phyloP scores from a whole-genome alignment of 2,113 vertebrate genomes.

The Microcebus griseorufus region DNA sequence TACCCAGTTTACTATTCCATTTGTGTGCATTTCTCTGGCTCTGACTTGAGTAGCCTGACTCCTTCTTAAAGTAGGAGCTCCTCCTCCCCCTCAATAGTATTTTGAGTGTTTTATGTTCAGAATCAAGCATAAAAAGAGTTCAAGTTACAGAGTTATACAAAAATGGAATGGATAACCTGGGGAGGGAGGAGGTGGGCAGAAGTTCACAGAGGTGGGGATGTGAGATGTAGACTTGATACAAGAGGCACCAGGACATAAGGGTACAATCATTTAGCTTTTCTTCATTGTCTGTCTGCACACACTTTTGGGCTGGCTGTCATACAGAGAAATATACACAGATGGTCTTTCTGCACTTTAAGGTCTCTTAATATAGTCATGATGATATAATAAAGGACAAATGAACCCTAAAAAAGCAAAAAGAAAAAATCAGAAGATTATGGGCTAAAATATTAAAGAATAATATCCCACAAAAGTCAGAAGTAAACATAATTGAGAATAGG shows the following conservation, averaged over 20 bases:
- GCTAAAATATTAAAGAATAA: constrained; percentile 38
- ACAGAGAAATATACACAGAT: constrained; percentile 19
- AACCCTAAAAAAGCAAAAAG: not conserved
- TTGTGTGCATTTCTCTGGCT: constrained; percentile 18
- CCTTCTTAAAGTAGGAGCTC: constrained; percentile 1
- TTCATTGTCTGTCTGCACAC: not conserved
- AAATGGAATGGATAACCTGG: not conserved
- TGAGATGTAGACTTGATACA: constrained; percentile 11
- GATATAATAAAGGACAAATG: constrained; percentile 30
- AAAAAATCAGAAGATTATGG: constrained; percentile 10
- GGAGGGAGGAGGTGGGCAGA: not conserved
- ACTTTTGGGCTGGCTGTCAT: not conserved
- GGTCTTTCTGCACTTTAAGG: not conserved
- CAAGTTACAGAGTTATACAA: constrained; percentile 51
- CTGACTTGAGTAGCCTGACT: not conserved
- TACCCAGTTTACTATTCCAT: not conserved
- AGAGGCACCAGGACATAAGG: not conserved
- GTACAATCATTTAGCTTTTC: not conserved
- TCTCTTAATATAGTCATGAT: not conserved
- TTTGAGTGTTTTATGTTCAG: constrained; percentile 58
- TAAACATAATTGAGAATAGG: constrained; percentile 23
- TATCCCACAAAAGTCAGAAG: not conserved
- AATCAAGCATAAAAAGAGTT: constrained; percentile 47
- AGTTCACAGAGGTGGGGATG: not conserved
- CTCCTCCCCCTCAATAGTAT: constrained; percentile 20